Conservation (phyloP, 2,797 vertebrate genomes). For the Ciconia nigra region DNA sequence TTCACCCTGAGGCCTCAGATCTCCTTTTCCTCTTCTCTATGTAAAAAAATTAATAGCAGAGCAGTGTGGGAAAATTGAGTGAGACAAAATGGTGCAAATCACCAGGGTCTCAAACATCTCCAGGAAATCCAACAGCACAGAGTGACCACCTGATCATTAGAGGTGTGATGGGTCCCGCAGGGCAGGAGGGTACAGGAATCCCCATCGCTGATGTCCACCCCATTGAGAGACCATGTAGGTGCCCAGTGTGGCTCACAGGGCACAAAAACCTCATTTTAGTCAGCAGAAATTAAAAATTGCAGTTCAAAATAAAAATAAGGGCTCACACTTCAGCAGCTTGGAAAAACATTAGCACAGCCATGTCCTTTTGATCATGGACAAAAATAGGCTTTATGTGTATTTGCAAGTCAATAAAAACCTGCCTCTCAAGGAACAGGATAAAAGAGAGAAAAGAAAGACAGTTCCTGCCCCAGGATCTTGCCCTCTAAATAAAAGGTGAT, state of each 20-base stretch:
- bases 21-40: background rate
- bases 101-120: background rate
- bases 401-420: background rate
- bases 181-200: background rate
- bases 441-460: background rate
- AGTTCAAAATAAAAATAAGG: background rate
- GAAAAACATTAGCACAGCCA: background rate
- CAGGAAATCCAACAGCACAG: background rate
- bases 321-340: background rate
- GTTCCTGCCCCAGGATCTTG: background rate
- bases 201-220: background rate
- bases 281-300: background rate
- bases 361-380: background rate
- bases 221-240: background rate
- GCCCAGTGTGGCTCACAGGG: background rate
- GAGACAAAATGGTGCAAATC: background rate
- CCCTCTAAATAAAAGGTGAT: background rate
- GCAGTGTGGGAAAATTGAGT: background rate
- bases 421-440: background rate
- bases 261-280: background rate
- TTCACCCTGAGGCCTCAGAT: background rate
- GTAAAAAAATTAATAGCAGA: background rate
- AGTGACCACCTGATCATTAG: background rate
- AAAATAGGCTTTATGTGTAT: background rate
- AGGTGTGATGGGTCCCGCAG: background rate